Evolutionary conservation across 2,113 vertebrate species (phyloP).

Genomic region (Brachirus orientalis): DNA sequence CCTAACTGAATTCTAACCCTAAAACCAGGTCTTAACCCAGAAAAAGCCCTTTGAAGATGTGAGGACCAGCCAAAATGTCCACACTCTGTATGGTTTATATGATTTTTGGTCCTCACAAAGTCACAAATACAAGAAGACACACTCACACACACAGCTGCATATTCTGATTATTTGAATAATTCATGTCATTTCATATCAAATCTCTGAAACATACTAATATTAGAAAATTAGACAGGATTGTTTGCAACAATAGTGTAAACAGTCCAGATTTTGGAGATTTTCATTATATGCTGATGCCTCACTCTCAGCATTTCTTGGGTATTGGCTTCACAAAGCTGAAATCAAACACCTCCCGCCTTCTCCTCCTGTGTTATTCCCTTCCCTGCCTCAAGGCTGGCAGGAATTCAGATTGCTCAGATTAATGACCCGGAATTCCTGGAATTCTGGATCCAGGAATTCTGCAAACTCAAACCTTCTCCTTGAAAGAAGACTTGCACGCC

Average conservation of each 20-base stretch:
- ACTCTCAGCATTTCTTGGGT: constrained; percentile 8
- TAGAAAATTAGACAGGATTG: neutral
- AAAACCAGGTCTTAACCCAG: too few relatives aligned
- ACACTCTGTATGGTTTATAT: too few relatives aligned
- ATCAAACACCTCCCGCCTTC: constrained; percentile 48
- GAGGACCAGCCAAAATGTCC: too few relatives aligned
- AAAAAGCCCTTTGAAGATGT: too few relatives aligned
- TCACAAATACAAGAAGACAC: too few relatives aligned
- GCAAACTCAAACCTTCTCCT: constrained; percentile 40
- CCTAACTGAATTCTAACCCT: too few relatives aligned
- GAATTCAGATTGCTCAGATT: constrained; percentile 80
- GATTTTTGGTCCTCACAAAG: too few relatives aligned
- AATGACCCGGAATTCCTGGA: constrained; percentile 84
- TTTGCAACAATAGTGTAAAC: neutral
- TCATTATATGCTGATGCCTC: neutral
- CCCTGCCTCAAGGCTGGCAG: constrained; percentile 69
- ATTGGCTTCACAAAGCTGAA: constrained; percentile 60
- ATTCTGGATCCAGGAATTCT: constrained; percentile 77
- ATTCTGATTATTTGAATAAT: neutral
- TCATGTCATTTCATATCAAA: neutral
- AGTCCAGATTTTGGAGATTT: neutral
- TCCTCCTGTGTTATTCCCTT: constrained; percentile 55
- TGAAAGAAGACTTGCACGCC: constrained; percentile 25
- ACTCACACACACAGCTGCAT: neutral
- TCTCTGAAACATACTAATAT: neutral